These are phyloP conservation scores for Branchellion lobata DNA, from an alignment of 2,888 invertebrate species.

Conservation along the genomic window DNA sequence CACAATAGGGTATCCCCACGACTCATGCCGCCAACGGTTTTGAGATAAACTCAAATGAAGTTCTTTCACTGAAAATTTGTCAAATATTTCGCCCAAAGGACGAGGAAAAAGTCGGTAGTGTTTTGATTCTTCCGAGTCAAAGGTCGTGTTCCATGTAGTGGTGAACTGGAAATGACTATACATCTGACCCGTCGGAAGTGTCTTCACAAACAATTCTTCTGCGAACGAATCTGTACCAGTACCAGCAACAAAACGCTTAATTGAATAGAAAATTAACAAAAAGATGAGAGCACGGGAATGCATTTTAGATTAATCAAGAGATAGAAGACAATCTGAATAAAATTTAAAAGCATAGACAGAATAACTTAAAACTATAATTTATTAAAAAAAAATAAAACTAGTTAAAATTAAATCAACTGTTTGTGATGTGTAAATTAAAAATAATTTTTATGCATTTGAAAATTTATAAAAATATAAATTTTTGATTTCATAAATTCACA, in stretches of 20 bases:
- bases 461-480: too few relatives aligned
- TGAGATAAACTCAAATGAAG: conserved; percentile 87
- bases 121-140: conserved; percentile 55
- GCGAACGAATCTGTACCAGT: conserved; percentile 73
- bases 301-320: background rate
- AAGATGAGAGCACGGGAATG: background rate
- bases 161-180: conserved; percentile 89
- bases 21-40: conserved; percentile 87
- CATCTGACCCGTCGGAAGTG: conserved; percentile 78
- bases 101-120: conserved; percentile 85
- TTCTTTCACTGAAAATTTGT: conserved; percentile 81
- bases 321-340: too few relatives aligned
- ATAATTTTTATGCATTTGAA: too few relatives aligned
- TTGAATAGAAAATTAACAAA: background rate
- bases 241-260: background rate
- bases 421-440: too few relatives aligned
- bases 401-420: too few relatives aligned
- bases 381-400: too few relatives aligned
- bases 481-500: background rate
- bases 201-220: conserved; percentile 85
- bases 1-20: conserved; percentile 88
- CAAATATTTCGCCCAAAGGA: conserved; percentile 82
- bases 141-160: conserved; percentile 72
- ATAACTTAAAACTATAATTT: too few relatives aligned
- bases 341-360: too few relatives aligned